These are phyloP conservation scores for Dicycla oo DNA, from an alignment of 2,888 invertebrate species.

Conservation along the genomic window DNA sequence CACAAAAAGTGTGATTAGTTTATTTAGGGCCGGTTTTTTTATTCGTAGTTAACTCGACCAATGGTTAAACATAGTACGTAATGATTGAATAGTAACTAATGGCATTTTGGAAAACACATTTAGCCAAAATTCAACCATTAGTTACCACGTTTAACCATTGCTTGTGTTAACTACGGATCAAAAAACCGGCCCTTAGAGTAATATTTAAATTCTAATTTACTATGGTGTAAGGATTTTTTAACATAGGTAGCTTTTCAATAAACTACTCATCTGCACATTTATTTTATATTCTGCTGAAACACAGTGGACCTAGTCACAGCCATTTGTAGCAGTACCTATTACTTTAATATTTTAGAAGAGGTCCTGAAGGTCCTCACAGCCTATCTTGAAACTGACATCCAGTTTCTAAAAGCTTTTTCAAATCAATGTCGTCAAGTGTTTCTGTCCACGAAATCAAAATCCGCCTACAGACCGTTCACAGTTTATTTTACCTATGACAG, in stretches of 20 bases:
- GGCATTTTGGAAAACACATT: no score
- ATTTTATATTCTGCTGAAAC: background rate
- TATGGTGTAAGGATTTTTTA: background rate
- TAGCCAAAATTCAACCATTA: no score
- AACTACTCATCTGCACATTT: background rate
- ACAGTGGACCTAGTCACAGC: background rate
- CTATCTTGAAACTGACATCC: background rate
- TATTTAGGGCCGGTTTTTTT: no score
- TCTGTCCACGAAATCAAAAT: background rate
- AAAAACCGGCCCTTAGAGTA: background rate
- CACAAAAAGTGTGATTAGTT: no score
- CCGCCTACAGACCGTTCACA: no score
- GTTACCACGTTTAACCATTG: no score
- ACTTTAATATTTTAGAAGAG: background rate
- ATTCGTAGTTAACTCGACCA: no score
- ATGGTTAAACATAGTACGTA: no score
- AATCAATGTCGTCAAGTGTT: background rate
- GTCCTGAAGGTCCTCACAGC: no score
- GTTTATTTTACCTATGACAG: no score
- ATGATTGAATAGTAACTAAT: no score
- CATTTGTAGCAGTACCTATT: background rate
- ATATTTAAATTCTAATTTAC: background rate
- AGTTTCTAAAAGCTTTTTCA: background rate
- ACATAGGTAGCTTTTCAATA: background rate
- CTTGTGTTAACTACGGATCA: no score